These are phyloP conservation scores for Nowickia ferox DNA, from an alignment of 2,888 invertebrate genomes.

Conservation along the genomic window DNA sequence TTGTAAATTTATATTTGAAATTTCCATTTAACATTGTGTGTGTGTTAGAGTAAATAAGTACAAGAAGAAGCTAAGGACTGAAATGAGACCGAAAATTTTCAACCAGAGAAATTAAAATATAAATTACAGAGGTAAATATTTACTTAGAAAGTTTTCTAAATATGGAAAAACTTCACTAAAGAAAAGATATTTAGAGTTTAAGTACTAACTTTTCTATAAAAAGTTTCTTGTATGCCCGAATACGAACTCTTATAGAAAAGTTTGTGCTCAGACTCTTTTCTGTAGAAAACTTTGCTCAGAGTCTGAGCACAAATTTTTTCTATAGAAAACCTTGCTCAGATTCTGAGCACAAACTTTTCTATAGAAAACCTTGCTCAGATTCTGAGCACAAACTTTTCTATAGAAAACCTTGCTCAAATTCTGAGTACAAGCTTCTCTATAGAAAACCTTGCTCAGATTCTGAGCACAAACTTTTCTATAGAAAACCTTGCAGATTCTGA, in stretches of 20 bases:
- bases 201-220: neutral
- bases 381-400: neutral
- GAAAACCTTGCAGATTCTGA: neutral
- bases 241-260: no score
- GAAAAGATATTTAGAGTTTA: neutral
- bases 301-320: neutral
- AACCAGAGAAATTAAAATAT: neutral
- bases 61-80: neutral
- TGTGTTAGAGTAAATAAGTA: slow-evolving; percentile 42
- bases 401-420: neutral
- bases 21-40: slow-evolving; percentile 23
- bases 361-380: neutral
- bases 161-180: neutral
- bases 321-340: neutral
- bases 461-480: neutral
- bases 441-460: neutral
- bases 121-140: no score
- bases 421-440: neutral
- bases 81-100: slow-evolving; percentile 7
- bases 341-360: neutral
- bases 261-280: neutral
- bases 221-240: no score
- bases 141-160: no score
- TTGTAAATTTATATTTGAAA: slow-evolving; percentile 39
- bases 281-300: neutral